Conservation (phyloP, 2,113 vertebrate species). For the Scytalopus superciliaris region DNA sequence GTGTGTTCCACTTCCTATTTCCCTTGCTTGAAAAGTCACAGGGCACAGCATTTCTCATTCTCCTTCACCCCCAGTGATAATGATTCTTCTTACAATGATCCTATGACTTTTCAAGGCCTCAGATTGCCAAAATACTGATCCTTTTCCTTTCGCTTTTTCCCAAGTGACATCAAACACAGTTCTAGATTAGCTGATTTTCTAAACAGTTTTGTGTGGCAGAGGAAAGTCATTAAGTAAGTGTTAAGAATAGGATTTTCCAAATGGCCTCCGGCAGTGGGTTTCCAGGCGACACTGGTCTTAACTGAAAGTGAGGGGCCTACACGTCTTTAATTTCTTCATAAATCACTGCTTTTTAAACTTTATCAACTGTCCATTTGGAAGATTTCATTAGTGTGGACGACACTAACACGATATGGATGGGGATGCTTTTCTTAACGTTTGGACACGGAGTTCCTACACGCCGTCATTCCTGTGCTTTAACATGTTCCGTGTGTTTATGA, state of each 20-base stretch:
- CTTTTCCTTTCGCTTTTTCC: background rate
- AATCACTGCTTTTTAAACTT: background rate
- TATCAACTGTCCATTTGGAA: background rate
- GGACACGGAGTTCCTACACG: background rate
- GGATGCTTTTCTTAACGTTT: background rate
- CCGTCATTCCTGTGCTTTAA: background rate
- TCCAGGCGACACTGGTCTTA: background rate
- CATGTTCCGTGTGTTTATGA: slow-evolving; percentile 46
- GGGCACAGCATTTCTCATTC: background rate
- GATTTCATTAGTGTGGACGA: background rate
- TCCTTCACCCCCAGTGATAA: background rate
- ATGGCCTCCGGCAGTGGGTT: background rate
- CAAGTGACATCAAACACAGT: background rate
- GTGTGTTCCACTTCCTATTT: background rate
- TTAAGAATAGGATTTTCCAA: background rate
- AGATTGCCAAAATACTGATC: background rate
- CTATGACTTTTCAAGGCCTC: background rate
- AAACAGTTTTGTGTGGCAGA: background rate
- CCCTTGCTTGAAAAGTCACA: background rate
- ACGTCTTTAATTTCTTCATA: background rate
- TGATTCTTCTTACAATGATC: background rate
- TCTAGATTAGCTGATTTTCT: background rate
- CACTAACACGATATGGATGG: background rate
- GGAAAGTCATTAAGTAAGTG: background rate
- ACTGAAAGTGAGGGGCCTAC: background rate